Base-by-base conservation (phyloP, 2,113 vertebrate species). In the Anoura caudifer region DNA sequence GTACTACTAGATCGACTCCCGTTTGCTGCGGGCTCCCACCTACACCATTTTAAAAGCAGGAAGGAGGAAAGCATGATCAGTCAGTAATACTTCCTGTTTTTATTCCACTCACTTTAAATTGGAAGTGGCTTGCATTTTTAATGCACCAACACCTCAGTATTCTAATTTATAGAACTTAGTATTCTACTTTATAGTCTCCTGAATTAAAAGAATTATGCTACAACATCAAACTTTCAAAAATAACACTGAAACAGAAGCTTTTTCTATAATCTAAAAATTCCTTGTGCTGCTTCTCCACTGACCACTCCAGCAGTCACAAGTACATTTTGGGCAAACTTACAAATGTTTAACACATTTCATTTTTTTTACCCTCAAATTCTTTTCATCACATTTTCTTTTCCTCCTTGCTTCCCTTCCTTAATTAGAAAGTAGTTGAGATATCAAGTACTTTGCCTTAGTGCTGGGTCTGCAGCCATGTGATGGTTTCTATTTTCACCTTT, bases 401-500 rank as follows among this genome's bases (percentile, higher is more conserved):
- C 50, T 36, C 36, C 19, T 15, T 75, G 26, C 41, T 6, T 83
- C 75, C 24, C 16, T 54, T 75, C 94, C 26, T 79, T 82, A 87
- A 81, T 81, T 87, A 67, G 85, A 92, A 94, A 69, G n/a, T 24
- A 93, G 83, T 5, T 82, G 28, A 70, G 67, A 75, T 52, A 84
- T 70, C 76, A 88, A 76, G 43, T 65, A 50, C 54, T 88, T 92
- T 43, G 26, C 90, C 54, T 90, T 54, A 15, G 20, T 91, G 92
- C 96, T 97, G 63, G 54, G 61, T 93, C 90, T 86, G 67, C 79
- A 96, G n/a, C 24, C 45, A 85, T 0, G 0, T 8, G 70, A 77
- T 15, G 36, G 65, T 84, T 96, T 96, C 91, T 95, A 65, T 93
- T 96, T 95, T 87, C 59, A 87, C 70, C 70, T 67, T 91, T 73